phyloP scores from a whole-genome alignment of 2,113 vertebrate genomes.

The Etheostoma cragini region DNA sequence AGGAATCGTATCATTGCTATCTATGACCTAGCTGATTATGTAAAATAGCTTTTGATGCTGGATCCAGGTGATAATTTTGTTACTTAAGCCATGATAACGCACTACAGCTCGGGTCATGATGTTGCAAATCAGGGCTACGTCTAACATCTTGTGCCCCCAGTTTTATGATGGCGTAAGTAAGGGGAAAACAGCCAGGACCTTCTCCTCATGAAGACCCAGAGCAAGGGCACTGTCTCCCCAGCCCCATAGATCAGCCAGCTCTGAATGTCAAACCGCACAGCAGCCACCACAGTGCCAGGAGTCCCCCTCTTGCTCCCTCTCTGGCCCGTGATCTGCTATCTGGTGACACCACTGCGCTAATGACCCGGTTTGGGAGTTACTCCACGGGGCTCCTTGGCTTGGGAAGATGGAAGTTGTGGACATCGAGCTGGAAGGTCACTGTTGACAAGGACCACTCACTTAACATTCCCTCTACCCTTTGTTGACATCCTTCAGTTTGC shows the following conservation, averaged over 20 bases:
- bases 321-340: constrained; percentile 85
- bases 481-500: constrained; percentile 55
- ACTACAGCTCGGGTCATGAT: constrained; percentile 12
- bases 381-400: constrained; percentile 82
- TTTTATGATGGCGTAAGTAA: constrained; percentile 78
- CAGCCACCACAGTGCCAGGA: constrained; percentile 83
- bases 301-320: constrained; percentile 81
- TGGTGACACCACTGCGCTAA: constrained; percentile 86
- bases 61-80: constrained; percentile 33
- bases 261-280: constrained; percentile 86
- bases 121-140: constrained; percentile 20
- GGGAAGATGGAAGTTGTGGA: constrained; percentile 83
- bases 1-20: neutral
- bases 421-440: constrained; percentile 85
- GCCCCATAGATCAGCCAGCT: constrained; percentile 87
- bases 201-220: constrained; percentile 82
- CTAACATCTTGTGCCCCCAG: constrained; percentile 57
- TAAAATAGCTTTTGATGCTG: constrained; percentile 7
- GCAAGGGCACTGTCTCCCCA: constrained; percentile 86
- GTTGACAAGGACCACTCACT: constrained; percentile 71
- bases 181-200: constrained; percentile 78
- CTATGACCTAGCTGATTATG: neutral
- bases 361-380: constrained; percentile 85
- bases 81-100: constrained; percentile 4
- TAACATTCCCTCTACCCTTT: constrained; percentile 57